phyloP scores from a whole-genome alignment of 1,140 invertebrate genomes.

The Berghia stephanieae region DNA sequence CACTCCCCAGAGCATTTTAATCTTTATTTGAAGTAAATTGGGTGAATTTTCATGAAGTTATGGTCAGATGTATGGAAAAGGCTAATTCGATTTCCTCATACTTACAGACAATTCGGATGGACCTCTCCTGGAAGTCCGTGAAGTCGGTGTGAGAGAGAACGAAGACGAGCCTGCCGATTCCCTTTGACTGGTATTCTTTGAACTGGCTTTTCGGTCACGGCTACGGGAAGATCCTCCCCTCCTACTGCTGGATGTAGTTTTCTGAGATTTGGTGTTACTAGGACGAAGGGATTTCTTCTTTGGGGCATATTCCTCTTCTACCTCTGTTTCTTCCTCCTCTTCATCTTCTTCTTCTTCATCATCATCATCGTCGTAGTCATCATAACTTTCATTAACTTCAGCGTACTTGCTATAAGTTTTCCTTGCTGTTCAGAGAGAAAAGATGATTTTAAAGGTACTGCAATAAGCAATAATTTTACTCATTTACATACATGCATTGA shows the following conservation, averaged over 20 bases:
- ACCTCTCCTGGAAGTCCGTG: constrained; percentile 41
- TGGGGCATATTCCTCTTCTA: constrained; percentile 30
- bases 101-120: constrained; percentile 61
- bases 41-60: no score
- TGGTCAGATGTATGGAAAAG: no score
- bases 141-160: no score
- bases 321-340: constrained; percentile 41
- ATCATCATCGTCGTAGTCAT: no score
- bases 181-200: not conserved
- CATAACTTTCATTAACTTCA: constrained; percentile 3
- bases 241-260: not conserved
- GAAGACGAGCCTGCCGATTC: not conserved
- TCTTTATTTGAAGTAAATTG: no score
- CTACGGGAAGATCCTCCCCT: not conserved
- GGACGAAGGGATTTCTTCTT: not conserved
- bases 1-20: no score
- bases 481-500: no score
- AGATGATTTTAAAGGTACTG: no score
- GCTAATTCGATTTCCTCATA: no score
- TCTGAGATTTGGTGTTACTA: not conserved
- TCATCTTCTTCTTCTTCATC: constrained; percentile 41
- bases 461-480: no score
- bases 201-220: not conserved
- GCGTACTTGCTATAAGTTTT: no score
- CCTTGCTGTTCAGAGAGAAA: no score